Conservation (phyloP, 2,888 invertebrate species). For the Eurois occulta region DNA sequence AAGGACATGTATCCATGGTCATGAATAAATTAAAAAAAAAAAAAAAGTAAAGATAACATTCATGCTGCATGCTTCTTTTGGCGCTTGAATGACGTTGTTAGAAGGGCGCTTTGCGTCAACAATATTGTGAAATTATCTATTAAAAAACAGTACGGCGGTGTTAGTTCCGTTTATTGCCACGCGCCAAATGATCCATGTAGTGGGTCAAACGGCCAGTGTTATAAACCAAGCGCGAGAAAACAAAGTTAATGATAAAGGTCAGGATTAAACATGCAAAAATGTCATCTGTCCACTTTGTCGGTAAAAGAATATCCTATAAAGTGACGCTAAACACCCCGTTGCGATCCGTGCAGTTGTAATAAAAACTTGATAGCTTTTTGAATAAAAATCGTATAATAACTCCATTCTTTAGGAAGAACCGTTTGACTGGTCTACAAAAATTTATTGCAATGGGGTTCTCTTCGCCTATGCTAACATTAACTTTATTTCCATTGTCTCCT, state of each 20-base stretch:
- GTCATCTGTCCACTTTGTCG: conserved; percentile 1
- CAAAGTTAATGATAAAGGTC: neutral
- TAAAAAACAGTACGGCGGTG: neutral
- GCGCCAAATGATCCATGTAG: neutral
- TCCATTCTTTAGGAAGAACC: conserved; percentile 38
- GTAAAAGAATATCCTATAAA: conserved; percentile 10
- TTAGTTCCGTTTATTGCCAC: neutral
- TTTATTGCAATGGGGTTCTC: neutral
- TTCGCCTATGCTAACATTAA: conserved; percentile 12
- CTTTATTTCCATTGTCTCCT: conserved; percentile 4
- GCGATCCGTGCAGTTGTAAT: conserved; percentile 31
- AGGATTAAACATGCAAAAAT: conserved; percentile 15
- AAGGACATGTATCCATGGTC: no score
- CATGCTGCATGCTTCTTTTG: neutral
- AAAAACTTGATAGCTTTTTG: conserved; percentile 52
- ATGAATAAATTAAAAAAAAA: no score
- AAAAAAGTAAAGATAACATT: no score
- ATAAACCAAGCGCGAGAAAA: neutral
- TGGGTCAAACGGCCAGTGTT: neutral
- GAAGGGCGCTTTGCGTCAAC: neutral
- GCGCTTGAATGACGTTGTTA: neutral
- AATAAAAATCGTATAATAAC: conserved; percentile 47
- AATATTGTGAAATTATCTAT: neutral
- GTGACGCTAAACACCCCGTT: conserved; percentile 18
- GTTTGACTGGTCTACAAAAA: conserved; percentile 27